Percentiles rank a stretch among this genome's conserved stretches.
Conservation (phyloP, 1,140 invertebrate species). For the Vanessa tameamea region DNA sequence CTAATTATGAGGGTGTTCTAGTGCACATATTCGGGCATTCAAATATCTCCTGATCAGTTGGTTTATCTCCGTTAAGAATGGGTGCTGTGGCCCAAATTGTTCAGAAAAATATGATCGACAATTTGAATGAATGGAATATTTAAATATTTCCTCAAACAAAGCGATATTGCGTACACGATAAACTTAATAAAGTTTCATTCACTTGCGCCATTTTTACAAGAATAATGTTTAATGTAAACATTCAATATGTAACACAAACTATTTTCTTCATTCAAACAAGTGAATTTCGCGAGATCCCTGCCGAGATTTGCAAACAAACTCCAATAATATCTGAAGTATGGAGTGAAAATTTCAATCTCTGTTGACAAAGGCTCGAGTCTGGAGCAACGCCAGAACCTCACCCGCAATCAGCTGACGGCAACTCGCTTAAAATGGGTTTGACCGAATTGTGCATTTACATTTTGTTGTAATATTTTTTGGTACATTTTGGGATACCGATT, state of each 20-base stretch:
- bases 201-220: background rate
- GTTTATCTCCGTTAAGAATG: no score
- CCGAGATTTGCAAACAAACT: conserved; percentile 28
- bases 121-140: no score
- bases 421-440: conserved; percentile 34
- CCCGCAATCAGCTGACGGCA: conserved; percentile 39
- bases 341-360: conserved; percentile 46
- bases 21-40: no score
- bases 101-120: no score
- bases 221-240: background rate
- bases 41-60: no score
- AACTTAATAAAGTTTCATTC: background rate
- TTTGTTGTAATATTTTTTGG: conserved; percentile 9
- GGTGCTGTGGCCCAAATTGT: no score
- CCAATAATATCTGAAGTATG: conserved; percentile 38
- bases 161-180: no score
- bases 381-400: conserved; percentile 38
- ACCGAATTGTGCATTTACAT: conserved; percentile 23
- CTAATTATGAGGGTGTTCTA: no score
- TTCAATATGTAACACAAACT: background rate
- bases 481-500: background rate
- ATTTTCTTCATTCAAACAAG: conserved; percentile 7
- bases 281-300: conserved; percentile 1
- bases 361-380: conserved; percentile 42
- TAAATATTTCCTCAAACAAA: no score